A percentile compares a stretch with the other conserved stretches of the same genome.
Conservation (phyloP, 2,113 vertebrate species). For the Triplophysa rosa region DNA sequence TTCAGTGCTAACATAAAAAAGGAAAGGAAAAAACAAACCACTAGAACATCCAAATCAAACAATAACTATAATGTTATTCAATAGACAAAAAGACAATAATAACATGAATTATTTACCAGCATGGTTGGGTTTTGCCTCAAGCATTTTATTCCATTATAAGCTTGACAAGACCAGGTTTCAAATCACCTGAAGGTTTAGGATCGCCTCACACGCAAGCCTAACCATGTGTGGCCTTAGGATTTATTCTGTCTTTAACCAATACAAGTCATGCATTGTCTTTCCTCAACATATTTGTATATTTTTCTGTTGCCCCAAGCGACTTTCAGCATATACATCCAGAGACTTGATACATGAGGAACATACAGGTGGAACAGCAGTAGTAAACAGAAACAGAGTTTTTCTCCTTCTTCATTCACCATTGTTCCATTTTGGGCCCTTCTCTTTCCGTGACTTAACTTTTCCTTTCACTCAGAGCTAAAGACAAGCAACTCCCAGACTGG, state of each 20-base stretch:
- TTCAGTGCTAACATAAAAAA: no score
- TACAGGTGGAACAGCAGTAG: not conserved
- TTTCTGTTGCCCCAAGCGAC: slow-evolving; percentile 16
- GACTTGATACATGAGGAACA: not conserved
- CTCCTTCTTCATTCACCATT: not conserved
- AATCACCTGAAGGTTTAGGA: not conserved
- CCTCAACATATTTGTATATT: slow-evolving; percentile 16
- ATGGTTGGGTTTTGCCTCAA: not conserved
- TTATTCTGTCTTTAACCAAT: not conserved
- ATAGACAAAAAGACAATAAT: not conserved
- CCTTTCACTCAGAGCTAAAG: not conserved
- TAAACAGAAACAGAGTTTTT: not conserved
- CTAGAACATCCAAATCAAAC: no score
- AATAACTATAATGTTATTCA: no score
- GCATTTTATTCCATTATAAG: slow-evolving; percentile 2
- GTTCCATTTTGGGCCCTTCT: not conserved
- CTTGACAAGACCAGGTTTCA: not conserved
- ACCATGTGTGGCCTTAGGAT: slow-evolving; percentile 5
- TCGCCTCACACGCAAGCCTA: slow-evolving; percentile 1
- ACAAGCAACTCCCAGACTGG: not conserved
- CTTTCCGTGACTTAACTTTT: not conserved
- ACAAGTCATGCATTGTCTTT: not conserved
- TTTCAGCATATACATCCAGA: not conserved
- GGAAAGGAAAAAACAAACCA: no score
- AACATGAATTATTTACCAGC: not conserved